These are phyloP conservation scores for Coremacera marginata DNA, from an alignment of 2,888 invertebrate species.

Conservation along the genomic window DNA sequence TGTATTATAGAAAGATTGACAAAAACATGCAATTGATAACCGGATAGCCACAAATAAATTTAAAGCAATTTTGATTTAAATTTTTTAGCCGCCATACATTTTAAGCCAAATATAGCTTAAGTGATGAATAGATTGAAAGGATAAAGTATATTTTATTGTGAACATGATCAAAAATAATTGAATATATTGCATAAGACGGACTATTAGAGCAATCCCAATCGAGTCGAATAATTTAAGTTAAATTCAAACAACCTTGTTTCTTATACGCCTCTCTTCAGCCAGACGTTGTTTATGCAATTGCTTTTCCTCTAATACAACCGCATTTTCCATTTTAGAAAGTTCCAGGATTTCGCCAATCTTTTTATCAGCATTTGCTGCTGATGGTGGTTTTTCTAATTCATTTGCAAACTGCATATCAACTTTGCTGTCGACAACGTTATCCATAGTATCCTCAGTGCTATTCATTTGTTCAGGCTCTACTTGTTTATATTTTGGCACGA, in stretches of 20 bases:
- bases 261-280: constrained; percentile 61
- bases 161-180: neutral
- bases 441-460: neutral
- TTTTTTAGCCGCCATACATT: too few relatives aligned
- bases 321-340: neutral
- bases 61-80: neutral
- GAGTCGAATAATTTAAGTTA: neutral
- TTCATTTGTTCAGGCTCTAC: constrained; percentile 37
- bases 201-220: neutral
- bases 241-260: constrained; percentile 61
- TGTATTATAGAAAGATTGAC: too few relatives aligned
- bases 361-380: neutral
- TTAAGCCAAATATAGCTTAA: neutral
- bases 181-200: neutral
- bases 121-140: neutral
- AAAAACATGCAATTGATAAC: constrained; percentile 5
- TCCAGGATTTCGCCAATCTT: neutral
- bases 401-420: constrained; percentile 27
- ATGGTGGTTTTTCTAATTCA: constrained; percentile 28
- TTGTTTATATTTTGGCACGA: constrained; percentile 50
- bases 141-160: too few relatives aligned
- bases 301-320: constrained; percentile 14
- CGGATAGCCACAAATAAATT: constrained; percentile 17
- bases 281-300: constrained; percentile 47
- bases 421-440: constrained; percentile 25